A percentile compares a stretch with the other conserved stretches of the same genome.
phyloP scores from a whole-genome alignment of 2,797 vertebrate species.

The Luscinia megarhynchos region DNA sequence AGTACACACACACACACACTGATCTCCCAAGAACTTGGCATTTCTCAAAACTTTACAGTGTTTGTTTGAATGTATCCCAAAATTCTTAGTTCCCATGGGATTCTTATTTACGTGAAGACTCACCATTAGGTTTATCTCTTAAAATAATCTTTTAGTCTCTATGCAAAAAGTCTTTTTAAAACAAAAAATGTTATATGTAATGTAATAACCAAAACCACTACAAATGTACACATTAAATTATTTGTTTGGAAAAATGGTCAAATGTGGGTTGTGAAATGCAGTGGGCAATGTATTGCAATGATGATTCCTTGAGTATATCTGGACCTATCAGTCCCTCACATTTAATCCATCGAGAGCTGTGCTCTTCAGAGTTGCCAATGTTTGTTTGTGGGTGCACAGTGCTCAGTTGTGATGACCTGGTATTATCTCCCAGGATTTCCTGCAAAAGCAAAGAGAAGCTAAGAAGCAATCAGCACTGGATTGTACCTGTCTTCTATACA shows the following conservation, averaged over 20 bases:
- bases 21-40: constrained; percentile 43
- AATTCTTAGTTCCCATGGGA: constrained; percentile 48
- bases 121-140: constrained; percentile 14
- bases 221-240: not conserved
- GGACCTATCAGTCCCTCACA: not conserved
- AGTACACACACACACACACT: not conserved
- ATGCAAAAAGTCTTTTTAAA: not conserved
- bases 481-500: constrained; percentile 75
- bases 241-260: constrained; percentile 48
- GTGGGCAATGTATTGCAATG: not conserved
- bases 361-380: constrained; percentile 16
- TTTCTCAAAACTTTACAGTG: constrained; percentile 54
- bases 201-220: not conserved
- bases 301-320: not conserved
- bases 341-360: not conserved
- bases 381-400: constrained; percentile 1
- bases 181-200: not conserved
- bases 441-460: constrained; percentile 71
- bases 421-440: constrained; percentile 61
- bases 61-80: constrained; percentile 60
- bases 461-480: constrained; percentile 71
- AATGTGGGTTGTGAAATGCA: not conserved
- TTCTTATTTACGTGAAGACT: constrained; percentile 57
- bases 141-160: constrained; percentile 14
- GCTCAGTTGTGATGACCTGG: constrained; percentile 28